Percentiles rank a stretch among this genome's conserved stretches.
These are phyloP conservation scores for Megamerina dolium DNA, from an alignment of 2,888 invertebrate genomes.

Conservation along the genomic window DNA sequence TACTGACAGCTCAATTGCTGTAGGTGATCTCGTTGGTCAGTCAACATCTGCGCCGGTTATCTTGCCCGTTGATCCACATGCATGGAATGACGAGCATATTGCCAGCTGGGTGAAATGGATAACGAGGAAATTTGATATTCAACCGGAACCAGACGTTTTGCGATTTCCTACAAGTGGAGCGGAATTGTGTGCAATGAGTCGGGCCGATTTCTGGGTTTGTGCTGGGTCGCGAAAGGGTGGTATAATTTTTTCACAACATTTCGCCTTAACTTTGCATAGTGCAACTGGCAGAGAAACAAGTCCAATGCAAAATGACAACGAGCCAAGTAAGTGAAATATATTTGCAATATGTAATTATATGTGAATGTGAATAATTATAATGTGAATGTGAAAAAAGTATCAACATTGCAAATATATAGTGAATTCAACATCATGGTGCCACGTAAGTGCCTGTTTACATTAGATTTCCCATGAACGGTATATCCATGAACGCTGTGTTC, in stretches of 20 bases:
- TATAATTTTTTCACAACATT: slow-evolving; percentile 56
- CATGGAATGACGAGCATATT: slow-evolving; percentile 58
- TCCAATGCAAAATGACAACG: slow-evolving; percentile 54
- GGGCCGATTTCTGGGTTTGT: slow-evolving; percentile 57
- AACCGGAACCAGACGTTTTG: slow-evolving; percentile 51
- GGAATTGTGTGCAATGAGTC: slow-evolving; percentile 56
- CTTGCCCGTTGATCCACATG: slow-evolving; percentile 55
- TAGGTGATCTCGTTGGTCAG: slow-evolving; percentile 4
- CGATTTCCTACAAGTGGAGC: slow-evolving; percentile 55
- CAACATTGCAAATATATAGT: no score
- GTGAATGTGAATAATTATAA: no score
- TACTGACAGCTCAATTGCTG: slow-evolving; percentile 19
- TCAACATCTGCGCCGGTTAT: slow-evolving; percentile 31
- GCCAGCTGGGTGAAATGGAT: slow-evolving; percentile 60
- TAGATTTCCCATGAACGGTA: no score
- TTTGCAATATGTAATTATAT: neutral
- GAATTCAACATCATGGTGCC: no score
- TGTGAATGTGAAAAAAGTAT: no score
- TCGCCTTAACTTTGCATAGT: slow-evolving; percentile 56
- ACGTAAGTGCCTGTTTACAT: no score
- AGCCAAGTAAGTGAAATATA: slow-evolving; percentile 43
- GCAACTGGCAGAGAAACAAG: slow-evolving; percentile 57
- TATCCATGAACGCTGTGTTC: no score
- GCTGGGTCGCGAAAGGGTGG: slow-evolving; percentile 52
- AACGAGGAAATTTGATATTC: slow-evolving; percentile 55